These are phyloP conservation scores for Temnopleurus reevesii DNA, from an alignment of 53 echinoderm and acorn worm genomes.

Conservation along the genomic window DNA sequence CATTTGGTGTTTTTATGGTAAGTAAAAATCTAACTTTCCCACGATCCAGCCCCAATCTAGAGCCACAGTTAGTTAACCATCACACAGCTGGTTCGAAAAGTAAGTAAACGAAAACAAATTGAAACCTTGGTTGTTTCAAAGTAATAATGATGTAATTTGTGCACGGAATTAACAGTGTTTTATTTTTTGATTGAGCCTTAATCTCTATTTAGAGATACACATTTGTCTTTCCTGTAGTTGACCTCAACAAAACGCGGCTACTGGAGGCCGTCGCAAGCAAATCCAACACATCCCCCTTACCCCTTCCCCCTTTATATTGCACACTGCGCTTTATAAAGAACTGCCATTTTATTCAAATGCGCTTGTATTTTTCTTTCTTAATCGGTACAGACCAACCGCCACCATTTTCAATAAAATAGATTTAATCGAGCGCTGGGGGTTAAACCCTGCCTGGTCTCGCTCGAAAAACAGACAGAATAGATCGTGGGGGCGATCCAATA, in stretches of 20 bases:
- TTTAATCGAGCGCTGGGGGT: constrained; percentile 92
- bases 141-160: not conserved
- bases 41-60: not conserved
- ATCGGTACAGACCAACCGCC: constrained; percentile 24
- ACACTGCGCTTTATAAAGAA: not conserved
- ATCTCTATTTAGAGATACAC: not conserved
- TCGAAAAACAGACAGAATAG: constrained; percentile 50
- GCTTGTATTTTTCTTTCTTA: constrained; percentile 34
- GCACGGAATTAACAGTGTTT: not conserved
- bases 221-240: not conserved
- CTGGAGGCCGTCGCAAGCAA: not conserved
- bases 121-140: not conserved
- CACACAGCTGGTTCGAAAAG: too few species aligned
- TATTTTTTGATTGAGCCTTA: not conserved
- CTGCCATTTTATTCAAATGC: not conserved
- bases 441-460: constrained; percentile 80
- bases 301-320: constrained; percentile 7
- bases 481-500: constrained; percentile 75
- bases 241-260: not conserved
- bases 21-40: not conserved
- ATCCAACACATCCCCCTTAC: not conserved
- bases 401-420: constrained; percentile 73
- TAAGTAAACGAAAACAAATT: too few species aligned
- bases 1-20: constrained; percentile 37
- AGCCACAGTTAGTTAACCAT: too few species aligned